Evolutionary conservation across 2,797 vertebrate genomes (phyloP), one percentile per base, ranked within the genome.

Genomic region (Sparidentex hasta): DNA sequence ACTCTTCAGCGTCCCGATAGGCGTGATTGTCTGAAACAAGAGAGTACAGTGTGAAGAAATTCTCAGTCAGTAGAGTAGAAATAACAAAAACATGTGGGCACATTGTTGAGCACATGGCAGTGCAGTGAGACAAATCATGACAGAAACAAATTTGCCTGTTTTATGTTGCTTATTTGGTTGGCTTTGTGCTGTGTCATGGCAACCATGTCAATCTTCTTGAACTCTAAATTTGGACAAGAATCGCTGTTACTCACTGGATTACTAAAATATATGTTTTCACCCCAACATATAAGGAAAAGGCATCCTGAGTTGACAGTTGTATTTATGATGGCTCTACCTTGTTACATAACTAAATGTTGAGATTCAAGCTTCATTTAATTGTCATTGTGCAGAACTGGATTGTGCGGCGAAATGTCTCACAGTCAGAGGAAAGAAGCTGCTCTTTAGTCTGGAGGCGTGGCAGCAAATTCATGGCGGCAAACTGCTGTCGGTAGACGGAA

Each of bases 41-140:
- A 57, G 43, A 5, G 1, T 23, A 54, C 51, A 14, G 23, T 50
- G 6, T 46, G 58, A 61, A 57, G 33, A 33, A 55, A 67, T 57
- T 73, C 64, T 77, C 63, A 3, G 71, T 67, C 67, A 65, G 58
- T 7, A 48, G 57, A 75, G 59, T 66, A 65, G 70, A 84, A 67
- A 55, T 69, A 86, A 80, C 57, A 27, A 46, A 5, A 44, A 51
- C 46, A 11, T 43, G 51, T 38, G 48, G 47, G 33, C 38, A 12
- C 29, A 23, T 41, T 1, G 27, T 47, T 38, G 52, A 56, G 75
- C 48, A 48, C 55, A 41, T 17, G 43, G 47, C 51, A 51, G 56
- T 41, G 61, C 56, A 55, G 56, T 4, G 44, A 73, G 51, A 75
- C 48, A 50, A 74, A 70, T 47, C 65, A 59, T n/a, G 38, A 43